Evolutionary conservation across 2,797 vertebrate species (phyloP).

Genomic region (Podarcis siculus): DNA sequence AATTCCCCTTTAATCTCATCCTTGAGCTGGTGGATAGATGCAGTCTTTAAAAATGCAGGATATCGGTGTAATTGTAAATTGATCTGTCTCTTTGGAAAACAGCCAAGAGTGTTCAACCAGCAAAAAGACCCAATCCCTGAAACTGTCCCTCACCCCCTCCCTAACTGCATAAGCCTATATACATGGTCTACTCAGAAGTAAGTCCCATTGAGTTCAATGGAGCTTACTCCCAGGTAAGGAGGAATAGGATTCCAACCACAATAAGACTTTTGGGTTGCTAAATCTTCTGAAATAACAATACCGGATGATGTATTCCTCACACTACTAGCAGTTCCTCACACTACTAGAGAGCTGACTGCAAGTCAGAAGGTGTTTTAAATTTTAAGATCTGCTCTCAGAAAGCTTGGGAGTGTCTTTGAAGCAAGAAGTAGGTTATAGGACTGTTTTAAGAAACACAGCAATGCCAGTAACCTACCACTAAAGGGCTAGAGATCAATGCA

Average conservation of each 20-base stretch:
- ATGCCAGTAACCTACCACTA: constrained; percentile 8
- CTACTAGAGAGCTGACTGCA: neutral
- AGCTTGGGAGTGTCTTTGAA: neutral
- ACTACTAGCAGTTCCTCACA: neutral
- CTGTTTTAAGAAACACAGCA: constrained; percentile 31
- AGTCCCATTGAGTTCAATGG: neutral
- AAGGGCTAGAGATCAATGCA: constrained; percentile 33
- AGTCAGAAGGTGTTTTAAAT: constrained; percentile 5
- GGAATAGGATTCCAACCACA: neutral
- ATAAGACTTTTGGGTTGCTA: constrained; percentile 8
- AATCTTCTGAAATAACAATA: constrained; percentile 12
- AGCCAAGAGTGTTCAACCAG: constrained; percentile 44
- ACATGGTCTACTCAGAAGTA: neutral
- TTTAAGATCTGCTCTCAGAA: constrained; percentile 26
- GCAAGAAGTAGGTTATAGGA: neutral
- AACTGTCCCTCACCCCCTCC: constrained; percentile 14
- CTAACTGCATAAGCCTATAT: neutral
- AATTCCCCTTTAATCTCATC: constrained; percentile 85
- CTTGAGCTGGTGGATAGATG: constrained; percentile 75
- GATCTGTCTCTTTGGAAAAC: constrained; percentile 67
- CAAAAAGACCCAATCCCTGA: constrained; percentile 35
- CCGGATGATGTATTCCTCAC: constrained; percentile 17
- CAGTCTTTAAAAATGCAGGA: constrained; percentile 88
- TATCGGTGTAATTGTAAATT: constrained; percentile 73
- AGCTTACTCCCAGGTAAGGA: neutral